phyloP scores from a whole-genome alignment of 2,797 vertebrate genomes.

The Parotocinclus haroldoi region DNA sequence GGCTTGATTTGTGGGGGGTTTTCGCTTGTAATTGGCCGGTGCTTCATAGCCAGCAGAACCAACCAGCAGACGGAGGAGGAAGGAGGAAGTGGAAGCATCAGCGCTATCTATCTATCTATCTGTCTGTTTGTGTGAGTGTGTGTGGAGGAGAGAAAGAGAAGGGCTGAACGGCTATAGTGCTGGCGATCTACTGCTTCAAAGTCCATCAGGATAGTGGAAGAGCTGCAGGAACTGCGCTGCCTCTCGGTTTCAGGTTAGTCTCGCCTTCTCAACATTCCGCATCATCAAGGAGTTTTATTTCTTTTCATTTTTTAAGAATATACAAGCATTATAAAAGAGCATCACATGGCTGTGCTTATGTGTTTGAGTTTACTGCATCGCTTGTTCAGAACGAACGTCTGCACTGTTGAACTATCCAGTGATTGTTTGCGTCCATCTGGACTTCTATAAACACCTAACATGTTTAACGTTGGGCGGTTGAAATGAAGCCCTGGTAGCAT shows the following conservation, averaged over 20 bases:
- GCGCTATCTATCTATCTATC: constrained; percentile 54
- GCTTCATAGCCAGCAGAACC: constrained; percentile 39
- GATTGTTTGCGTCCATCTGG: neutral
- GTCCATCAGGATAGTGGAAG: constrained; percentile 58
- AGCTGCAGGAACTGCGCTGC: constrained; percentile 25
- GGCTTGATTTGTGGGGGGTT: constrained; percentile 8
- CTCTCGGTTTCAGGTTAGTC: constrained; percentile 46
- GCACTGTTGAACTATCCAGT: neutral
- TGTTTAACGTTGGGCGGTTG: neutral
- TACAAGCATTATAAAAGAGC: neutral
- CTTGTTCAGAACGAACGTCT: neutral
- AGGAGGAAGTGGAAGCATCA: constrained; percentile 78
- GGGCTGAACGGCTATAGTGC: constrained; percentile 6
- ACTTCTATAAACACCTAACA: neutral
- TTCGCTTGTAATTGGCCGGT: constrained; percentile 49
- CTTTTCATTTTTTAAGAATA: too few species aligned
- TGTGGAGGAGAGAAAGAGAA: constrained; percentile 7
- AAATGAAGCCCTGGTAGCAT: too few species aligned
- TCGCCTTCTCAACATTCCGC: neutral
- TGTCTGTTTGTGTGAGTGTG: constrained; percentile 44
- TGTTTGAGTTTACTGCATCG: neutral
- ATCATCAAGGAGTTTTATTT: neutral
- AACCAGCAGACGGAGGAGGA: constrained; percentile 71
- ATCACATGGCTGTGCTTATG: neutral
- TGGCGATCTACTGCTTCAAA: constrained; percentile 41